Conservation (phyloP, 1,140 invertebrate genomes). For the Acromyrmex heyeri region DNA sequence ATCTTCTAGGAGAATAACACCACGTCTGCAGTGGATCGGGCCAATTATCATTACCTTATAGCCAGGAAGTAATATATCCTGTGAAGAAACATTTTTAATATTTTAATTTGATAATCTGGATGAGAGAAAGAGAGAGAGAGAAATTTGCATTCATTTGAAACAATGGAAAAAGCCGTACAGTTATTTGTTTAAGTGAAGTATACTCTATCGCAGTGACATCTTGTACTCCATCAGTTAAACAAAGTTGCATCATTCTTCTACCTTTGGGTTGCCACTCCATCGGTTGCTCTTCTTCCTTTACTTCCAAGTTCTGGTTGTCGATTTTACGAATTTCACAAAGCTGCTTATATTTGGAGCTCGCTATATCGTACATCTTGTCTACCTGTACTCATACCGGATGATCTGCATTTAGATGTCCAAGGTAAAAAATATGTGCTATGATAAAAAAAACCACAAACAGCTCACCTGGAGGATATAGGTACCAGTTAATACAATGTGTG, state of each 20-base stretch:
- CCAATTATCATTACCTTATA: slow-evolving; percentile 88
- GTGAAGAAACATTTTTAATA: slow-evolving; percentile 23
- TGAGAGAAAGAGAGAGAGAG: background rate
- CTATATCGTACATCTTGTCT: slow-evolving; percentile 88
- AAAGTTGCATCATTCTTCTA: slow-evolving; percentile 91
- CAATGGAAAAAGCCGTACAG: slow-evolving; percentile 59
- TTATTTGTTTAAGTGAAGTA: slow-evolving; percentile 87
- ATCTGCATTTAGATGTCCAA: slow-evolving; percentile 26
- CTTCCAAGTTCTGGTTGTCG: slow-evolving; percentile 86
- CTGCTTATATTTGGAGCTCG: slow-evolving; percentile 89
- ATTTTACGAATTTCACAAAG: slow-evolving; percentile 88
- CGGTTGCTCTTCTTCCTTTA: slow-evolving; percentile 86
- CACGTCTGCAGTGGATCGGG: slow-evolving; percentile 90
- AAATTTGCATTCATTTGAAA: background rate
- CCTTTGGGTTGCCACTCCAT: slow-evolving; percentile 80
- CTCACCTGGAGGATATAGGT: slow-evolving; percentile 89
- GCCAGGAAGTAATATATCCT: slow-evolving; percentile 84
- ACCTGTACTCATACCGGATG: slow-evolving; percentile 78
- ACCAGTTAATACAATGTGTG: slow-evolving; percentile 85
- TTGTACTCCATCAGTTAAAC: slow-evolving; percentile 92
- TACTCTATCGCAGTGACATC: slow-evolving; percentile 92
- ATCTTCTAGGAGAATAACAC: slow-evolving; percentile 90
- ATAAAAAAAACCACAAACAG: background rate
- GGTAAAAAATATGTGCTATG: background rate
- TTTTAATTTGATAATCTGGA: slow-evolving; percentile 16